Evolutionary conservation across 2,888 invertebrate genomes (phyloP).

Genomic region (Muschampia staudingeri): DNA sequence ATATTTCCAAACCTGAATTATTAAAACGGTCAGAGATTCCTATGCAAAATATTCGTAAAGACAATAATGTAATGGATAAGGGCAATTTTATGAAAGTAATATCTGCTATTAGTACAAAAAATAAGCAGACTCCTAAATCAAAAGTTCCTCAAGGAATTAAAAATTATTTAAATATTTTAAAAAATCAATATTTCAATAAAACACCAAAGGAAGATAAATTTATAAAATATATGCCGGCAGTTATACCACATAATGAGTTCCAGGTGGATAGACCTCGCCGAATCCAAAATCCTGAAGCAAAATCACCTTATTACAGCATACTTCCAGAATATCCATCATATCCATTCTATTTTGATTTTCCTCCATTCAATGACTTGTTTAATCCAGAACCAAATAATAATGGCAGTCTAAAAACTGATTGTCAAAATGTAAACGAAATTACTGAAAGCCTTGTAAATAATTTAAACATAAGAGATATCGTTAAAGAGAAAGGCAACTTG

Average conservation of each 20-base stretch:
- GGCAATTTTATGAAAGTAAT: too few relatives aligned
- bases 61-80: too few relatives aligned
- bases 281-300: neutral
- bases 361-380: neutral
- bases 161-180: neutral
- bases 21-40: too few relatives aligned
- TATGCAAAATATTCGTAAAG: too few relatives aligned
- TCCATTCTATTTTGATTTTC: neutral
- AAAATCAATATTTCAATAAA: neutral
- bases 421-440: neutral
- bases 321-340: neutral
- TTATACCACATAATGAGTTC: neutral
- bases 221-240: neutral
- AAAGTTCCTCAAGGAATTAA: too few relatives aligned
- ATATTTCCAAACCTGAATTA: too few relatives aligned
- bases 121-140: too few relatives aligned
- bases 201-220: neutral
- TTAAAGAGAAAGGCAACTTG: conserved; percentile 14
- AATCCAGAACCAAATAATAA: neutral
- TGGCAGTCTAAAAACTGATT: neutral
- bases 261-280: neutral
- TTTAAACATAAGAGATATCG: neutral
- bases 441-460: neutral
- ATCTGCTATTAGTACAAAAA: too few relatives aligned
- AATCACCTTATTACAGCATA: neutral